phyloP scores from a whole-genome alignment of 2,888 invertebrate genomes.

The Catocala fraxini region DNA sequence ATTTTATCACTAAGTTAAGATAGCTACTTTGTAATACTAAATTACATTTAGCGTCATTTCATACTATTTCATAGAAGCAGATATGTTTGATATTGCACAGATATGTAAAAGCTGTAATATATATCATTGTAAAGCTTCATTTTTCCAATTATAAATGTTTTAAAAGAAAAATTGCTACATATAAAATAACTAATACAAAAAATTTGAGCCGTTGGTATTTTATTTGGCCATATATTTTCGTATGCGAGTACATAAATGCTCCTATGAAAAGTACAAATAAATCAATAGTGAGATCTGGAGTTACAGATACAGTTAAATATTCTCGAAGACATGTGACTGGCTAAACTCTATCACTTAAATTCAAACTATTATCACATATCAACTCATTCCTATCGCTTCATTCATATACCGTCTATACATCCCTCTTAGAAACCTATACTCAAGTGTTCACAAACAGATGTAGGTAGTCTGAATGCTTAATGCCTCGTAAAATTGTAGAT shows the following conservation, averaged over 20 bases:
- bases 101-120: slow-evolving; percentile 66
- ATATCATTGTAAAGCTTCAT: slow-evolving; percentile 17
- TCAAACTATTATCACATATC: slow-evolving; percentile 83
- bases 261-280: slow-evolving; percentile 70
- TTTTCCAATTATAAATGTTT: slow-evolving; percentile 21
- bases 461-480: slow-evolving; percentile 5
- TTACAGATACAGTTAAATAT: slow-evolving; percentile 54
- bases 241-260: slow-evolving; percentile 69
- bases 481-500: slow-evolving; percentile 7
- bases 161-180: slow-evolving; percentile 5
- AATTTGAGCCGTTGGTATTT: slow-evolving; percentile 20
- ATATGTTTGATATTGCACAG: slow-evolving; percentile 73
- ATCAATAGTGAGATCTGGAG: slow-evolving; percentile 63
- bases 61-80: slow-evolving; percentile 80
- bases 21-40: slow-evolving; percentile 55
- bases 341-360: slow-evolving; percentile 66
- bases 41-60: slow-evolving; percentile 55
- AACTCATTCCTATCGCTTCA: slow-evolving; percentile 61
- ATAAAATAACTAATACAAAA: slow-evolving; percentile 8
- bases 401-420: slow-evolving; percentile 51
- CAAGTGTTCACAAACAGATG: slow-evolving; percentile 14
- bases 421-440: slow-evolving; percentile 37
- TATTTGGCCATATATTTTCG: slow-evolving; percentile 2
- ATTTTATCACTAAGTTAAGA: slow-evolving; percentile 51
- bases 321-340: slow-evolving; percentile 52